phyloP scores from a whole-genome alignment of 2,113 vertebrate species.

The Toxotes chatareus region DNA sequence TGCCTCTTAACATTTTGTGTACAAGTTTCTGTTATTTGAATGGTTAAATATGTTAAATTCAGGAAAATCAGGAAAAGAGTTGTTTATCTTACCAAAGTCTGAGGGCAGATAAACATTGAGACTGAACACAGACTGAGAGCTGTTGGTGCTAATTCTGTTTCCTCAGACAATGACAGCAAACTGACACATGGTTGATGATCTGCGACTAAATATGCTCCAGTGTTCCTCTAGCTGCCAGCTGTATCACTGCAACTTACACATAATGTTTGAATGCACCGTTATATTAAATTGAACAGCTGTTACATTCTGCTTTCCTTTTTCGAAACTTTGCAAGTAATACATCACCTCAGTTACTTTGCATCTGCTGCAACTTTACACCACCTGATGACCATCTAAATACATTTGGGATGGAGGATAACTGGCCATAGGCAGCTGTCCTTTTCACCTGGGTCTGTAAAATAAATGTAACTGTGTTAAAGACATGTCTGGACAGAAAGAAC shows the following conservation, averaged over 20 bases:
- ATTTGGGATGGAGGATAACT: too few species aligned
- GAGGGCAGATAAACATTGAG: not conserved
- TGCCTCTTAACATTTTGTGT: not conserved
- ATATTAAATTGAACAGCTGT: conserved; percentile 4
- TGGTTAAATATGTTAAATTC: not conserved
- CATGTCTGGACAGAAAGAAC: not conserved
- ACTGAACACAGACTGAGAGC: too few species aligned
- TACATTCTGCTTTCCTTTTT: not conserved
- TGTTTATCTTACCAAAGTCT: too few species aligned
- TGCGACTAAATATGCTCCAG: not conserved
- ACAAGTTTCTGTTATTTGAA: too few species aligned
- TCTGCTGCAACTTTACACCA: not conserved
- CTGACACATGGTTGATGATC: conserved; percentile 5
- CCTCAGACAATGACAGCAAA: not conserved
- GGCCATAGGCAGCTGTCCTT: too few species aligned
- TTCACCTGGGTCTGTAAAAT: too few species aligned
- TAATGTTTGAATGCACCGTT: not conserved
- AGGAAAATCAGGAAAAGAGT: not conserved
- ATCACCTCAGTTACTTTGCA: not conserved
- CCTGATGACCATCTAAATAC: too few species aligned
- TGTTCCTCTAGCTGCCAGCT: not conserved
- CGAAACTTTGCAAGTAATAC: not conserved
- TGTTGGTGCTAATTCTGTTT: not conserved
- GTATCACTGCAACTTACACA: not conserved
- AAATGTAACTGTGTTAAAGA: too few species aligned